Conservation (phyloP, 2,113 vertebrate genomes). For the Aphyosemion australe region DNA sequence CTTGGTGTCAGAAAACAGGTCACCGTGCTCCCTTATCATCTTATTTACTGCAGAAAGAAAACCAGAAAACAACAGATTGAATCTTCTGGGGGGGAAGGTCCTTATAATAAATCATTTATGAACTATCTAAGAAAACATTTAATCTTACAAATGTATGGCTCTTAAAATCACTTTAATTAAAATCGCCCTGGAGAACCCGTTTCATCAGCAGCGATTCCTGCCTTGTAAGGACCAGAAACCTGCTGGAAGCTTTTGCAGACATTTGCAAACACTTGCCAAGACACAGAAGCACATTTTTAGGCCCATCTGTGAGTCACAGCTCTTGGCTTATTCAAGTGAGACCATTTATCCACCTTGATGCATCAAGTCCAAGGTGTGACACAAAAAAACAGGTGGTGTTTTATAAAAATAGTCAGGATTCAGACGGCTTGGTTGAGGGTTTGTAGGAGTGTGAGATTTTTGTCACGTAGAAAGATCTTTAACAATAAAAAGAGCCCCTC, state of each 20-base stretch:
- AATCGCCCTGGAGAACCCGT: background rate
- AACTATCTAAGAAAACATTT: constrained; percentile 6
- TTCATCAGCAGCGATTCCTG: constrained; percentile 1
- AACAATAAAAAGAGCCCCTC: background rate
- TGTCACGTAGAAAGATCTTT: background rate
- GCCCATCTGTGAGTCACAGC: background rate
- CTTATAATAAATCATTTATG: background rate
- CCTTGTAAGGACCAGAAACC: background rate
- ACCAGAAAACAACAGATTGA: constrained; percentile 18
- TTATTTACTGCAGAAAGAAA: constrained; percentile 83
- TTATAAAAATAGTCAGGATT: background rate
- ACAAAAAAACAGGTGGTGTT: constrained; percentile 4
- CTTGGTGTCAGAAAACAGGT: constrained; percentile 92
- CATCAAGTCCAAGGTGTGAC: background rate
- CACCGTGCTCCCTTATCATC: constrained; percentile 90
- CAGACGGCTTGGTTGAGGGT: background rate
- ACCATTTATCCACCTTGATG: background rate
- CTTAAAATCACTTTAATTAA: background rate
- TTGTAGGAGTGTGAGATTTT: background rate
- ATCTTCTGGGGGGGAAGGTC: constrained; percentile 14
- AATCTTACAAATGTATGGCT: background rate
- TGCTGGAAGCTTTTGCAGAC: background rate
- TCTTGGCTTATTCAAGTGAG: constrained; percentile 1
- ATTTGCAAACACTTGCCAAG: background rate
- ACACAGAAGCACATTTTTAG: constrained; percentile 1